Conservation (phyloP, 2,113 vertebrate species). For the Mastomys coucha region DNA sequence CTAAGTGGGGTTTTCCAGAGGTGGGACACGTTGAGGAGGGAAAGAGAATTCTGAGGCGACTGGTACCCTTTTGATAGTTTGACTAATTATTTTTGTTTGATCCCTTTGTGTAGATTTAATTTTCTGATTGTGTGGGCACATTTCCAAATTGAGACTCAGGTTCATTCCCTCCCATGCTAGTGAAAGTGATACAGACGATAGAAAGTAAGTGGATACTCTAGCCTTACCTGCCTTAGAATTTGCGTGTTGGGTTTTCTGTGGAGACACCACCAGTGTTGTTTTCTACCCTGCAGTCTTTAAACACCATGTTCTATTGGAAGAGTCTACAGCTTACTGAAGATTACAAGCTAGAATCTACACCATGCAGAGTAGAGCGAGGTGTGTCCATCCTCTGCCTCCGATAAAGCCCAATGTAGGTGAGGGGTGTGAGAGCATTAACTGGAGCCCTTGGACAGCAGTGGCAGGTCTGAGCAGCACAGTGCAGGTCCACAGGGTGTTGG, state of each 20-base stretch:
- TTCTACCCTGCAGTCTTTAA: background rate
- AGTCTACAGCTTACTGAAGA: background rate
- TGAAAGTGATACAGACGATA: background rate
- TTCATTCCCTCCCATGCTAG: background rate
- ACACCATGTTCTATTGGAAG: background rate
- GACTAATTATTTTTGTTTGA: background rate
- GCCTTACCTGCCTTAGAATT: background rate
- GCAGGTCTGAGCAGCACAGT: too few species aligned
- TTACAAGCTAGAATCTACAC: background rate
- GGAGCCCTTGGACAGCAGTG: background rate
- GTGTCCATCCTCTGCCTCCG: background rate
- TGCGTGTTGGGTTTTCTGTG: background rate
- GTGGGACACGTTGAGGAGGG: background rate
- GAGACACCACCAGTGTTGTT: background rate
- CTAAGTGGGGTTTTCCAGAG: background rate
- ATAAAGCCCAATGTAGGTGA: background rate
- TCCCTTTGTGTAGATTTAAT: background rate
- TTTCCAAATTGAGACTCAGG: background rate
- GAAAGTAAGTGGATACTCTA: background rate
- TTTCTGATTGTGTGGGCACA: background rate
- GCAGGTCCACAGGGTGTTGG: background rate
- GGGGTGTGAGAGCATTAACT: background rate
- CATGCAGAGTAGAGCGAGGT: background rate
- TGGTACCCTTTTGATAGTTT: background rate
- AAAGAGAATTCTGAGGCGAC: background rate